Conservation (phyloP, 2,797 vertebrate genomes). For the Cyprinella venusta region DNA sequence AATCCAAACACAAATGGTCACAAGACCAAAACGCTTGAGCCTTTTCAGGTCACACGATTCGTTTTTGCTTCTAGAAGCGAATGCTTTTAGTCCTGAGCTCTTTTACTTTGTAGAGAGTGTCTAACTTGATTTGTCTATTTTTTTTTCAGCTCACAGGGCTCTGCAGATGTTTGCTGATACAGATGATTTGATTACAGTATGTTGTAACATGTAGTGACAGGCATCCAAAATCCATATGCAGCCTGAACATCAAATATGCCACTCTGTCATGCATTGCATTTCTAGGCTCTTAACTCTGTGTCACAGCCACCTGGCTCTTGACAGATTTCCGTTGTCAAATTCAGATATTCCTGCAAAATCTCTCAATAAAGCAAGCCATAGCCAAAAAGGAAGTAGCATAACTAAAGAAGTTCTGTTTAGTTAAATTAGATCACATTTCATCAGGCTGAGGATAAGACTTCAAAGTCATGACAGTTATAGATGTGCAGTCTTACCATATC, state of each 20-base stretch:
- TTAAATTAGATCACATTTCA: not conserved
- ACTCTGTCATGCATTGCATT: not conserved
- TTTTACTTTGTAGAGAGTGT: not conserved
- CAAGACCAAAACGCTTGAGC: not conserved
- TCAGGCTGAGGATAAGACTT: not conserved
- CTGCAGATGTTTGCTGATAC: slow-evolving; percentile 10
- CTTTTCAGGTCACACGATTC: not conserved
- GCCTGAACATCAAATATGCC: not conserved
- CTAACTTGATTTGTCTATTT: not conserved
- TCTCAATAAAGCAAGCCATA: not conserved
- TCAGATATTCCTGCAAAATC: not conserved
- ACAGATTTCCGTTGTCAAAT: slow-evolving; percentile 2
- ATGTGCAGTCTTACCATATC: not conserved
- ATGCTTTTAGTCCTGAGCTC: not conserved
- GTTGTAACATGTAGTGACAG: slow-evolving; percentile 2
- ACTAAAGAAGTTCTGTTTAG: not conserved
- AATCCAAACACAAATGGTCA: not conserved
- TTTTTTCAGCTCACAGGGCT: not conserved
- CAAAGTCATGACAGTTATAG: not conserved
- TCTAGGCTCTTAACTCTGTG: slow-evolving; percentile 7
- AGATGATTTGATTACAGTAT: slow-evolving; percentile 15
- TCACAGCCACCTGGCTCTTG: slow-evolving; percentile 17
- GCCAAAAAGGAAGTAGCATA: not conserved
- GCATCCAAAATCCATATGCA: slow-evolving; percentile 23
- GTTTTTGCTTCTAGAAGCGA: not conserved